These are phyloP conservation scores for Drosophila bipectinata DNA, from an alignment of 1,140 invertebrate genomes.

Conservation along the genomic window DNA sequence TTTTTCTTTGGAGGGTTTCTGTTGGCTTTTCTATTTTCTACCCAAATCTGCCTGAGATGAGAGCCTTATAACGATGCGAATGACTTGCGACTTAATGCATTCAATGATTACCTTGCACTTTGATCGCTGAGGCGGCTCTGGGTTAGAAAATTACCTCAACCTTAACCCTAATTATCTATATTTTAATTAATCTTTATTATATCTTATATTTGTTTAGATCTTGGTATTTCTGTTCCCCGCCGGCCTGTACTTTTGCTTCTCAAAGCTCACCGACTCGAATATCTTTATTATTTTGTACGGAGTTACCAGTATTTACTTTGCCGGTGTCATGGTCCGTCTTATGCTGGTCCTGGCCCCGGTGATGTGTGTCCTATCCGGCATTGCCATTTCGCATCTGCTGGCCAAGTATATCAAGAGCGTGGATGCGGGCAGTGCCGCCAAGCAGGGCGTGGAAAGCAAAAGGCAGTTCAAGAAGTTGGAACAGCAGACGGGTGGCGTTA, in stretches of 20 bases:
- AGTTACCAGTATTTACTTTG: constrained; percentile 99
- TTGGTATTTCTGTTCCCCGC: constrained; percentile 97
- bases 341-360: constrained; percentile 99
- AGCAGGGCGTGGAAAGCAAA: constrained; percentile 74
- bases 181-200: background rate
- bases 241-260: constrained; percentile 98
- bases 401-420: constrained; percentile 96
- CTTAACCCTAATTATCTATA: background rate
- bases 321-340: constrained; percentile 98
- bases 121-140: constrained; percentile 78
- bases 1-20: background rate
- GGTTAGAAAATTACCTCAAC: background rate
- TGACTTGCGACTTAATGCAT: constrained; percentile 82
- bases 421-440: constrained; percentile 85
- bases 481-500: constrained; percentile 92
- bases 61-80: constrained; percentile 47
- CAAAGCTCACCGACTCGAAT: constrained; percentile 96
- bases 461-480: constrained; percentile 88
- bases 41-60: constrained; percentile 46
- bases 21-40: background rate
- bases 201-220: constrained; percentile 85
- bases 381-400: constrained; percentile 95
- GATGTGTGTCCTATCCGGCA: constrained; percentile 98
- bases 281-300: constrained; percentile 99
- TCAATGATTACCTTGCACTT: constrained; percentile 81